phyloP scores from a whole-genome alignment of 2,113 vertebrate genomes.

The Neolamprologus tretocephalus region DNA sequence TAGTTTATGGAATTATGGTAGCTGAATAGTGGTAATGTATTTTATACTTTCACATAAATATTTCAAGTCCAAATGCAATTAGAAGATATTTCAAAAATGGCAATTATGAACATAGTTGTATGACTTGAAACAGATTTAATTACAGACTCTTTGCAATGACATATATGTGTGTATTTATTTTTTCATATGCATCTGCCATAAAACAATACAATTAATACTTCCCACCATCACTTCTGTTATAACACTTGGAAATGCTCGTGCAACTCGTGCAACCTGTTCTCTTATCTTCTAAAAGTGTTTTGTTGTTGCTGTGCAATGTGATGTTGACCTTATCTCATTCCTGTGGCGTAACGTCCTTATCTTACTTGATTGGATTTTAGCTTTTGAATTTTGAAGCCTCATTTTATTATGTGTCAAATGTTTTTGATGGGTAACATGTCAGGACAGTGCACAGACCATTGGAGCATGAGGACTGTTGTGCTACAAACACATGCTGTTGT shows the following conservation, averaged over 20 bases:
- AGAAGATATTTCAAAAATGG: not conserved
- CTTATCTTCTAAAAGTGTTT: not conserved
- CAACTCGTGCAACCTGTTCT: not conserved
- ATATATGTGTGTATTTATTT: not conserved
- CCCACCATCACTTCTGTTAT: not conserved
- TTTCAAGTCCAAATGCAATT: not conserved
- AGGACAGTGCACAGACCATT: not conserved
- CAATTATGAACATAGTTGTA: not conserved
- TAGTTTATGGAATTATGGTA: not conserved
- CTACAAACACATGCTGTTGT: not conserved
- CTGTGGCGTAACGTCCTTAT: not conserved
- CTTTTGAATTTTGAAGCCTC: not conserved
- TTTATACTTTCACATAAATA: not conserved
- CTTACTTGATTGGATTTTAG: not conserved
- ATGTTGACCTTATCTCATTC: not conserved
- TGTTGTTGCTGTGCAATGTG: not conserved
- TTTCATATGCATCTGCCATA: not conserved
- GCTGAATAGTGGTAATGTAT: not conserved
- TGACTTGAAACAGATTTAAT: not conserved
- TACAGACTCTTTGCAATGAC: not conserved
- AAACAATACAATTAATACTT: not conserved
- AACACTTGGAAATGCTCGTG: not conserved
- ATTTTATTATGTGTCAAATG: not conserved
- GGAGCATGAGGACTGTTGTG: not conserved
- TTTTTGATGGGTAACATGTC: not conserved